Conservation (phyloP, 2,113 vertebrate genomes). For the Heteronetta atricapilla region DNA sequence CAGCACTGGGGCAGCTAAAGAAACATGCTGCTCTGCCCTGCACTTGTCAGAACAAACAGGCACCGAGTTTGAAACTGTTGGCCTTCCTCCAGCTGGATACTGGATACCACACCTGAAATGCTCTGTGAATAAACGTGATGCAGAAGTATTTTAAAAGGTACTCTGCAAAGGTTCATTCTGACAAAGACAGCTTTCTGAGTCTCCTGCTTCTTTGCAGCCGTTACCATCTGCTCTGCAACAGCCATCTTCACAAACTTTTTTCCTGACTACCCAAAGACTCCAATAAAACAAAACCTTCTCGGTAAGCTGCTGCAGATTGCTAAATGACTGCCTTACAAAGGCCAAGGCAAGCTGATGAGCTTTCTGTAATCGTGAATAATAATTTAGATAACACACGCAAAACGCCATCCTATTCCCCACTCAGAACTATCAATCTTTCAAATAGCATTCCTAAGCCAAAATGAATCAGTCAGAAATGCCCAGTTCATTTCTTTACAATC, state of each 20-base stretch:
- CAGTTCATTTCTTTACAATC: not conserved
- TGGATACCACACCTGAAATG: not conserved
- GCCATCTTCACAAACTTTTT: not conserved
- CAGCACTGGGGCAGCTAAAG: not conserved
- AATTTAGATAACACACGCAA: not conserved
- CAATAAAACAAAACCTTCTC: not conserved
- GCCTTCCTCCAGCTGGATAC: not conserved
- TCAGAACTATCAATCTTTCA: not conserved
- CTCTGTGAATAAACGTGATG: not conserved
- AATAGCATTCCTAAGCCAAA: not conserved
- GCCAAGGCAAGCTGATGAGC: not conserved
- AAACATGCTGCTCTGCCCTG: not conserved
- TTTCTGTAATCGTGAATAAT: not conserved
- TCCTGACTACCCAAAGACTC: not conserved
- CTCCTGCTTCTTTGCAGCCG: not conserved
- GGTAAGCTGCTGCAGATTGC: not conserved
- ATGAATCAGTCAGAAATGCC: not conserved
- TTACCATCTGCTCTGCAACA: not conserved
- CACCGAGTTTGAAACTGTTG: accelerated
- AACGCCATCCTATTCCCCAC: not conserved
- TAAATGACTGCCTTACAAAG: not conserved
- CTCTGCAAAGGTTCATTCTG: not conserved
- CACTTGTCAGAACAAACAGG: accelerated
- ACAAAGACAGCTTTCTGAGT: not conserved
- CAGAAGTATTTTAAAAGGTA: not conserved